Evolutionary conservation across 2,797 vertebrate species (phyloP), one percentile per base, ranked within the genome.

Genomic region (Staurois parvus): DNA sequence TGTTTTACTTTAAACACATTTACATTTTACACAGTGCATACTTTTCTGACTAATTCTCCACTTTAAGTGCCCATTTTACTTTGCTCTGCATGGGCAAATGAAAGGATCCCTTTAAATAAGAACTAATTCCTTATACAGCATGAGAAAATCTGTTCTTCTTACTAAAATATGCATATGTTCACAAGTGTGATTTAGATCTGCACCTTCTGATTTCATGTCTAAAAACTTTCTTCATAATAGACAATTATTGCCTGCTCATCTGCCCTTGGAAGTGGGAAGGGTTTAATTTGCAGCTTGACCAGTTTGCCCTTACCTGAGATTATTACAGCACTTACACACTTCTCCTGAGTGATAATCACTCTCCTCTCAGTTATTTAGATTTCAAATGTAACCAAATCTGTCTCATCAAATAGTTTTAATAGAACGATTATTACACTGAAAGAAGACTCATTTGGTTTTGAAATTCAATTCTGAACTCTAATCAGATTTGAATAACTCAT

Each of bases 281-380:
- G 69, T 72, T 81, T 81, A 81, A 72, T 81, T 81, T 81, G n/a
- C 52, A 73, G 79, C 69, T 72, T 81, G 79, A 81, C 79, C 79
- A 34, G 68, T 64, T 73, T 81, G 79, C 79, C 79, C 79, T 81
- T 69, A 81, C 79, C 79, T 64, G 34, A 40, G 79, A 64, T 73
- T 72, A 81, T 73, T 81, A 64, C 68, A 64, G 48, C 79, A 72
- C 79, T 81, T 81, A 81, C 72, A 15, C 34, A 72, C 79, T 81
- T 62, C 32, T 81, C 52, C 24, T 62, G 32, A n/a, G 7, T 21
- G 26, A 81, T 42, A 73, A 72, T 81, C 79, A 73, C 79, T 81
- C 45, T 72, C 37, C 15, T 72, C 52, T 81, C 52, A 56, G 52
- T 40, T 81, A 81, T 81, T 42, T 73, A 10, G 19, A 28, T 81